Conservation (phyloP, 2,888 invertebrate species). For the Phania funesta region DNA sequence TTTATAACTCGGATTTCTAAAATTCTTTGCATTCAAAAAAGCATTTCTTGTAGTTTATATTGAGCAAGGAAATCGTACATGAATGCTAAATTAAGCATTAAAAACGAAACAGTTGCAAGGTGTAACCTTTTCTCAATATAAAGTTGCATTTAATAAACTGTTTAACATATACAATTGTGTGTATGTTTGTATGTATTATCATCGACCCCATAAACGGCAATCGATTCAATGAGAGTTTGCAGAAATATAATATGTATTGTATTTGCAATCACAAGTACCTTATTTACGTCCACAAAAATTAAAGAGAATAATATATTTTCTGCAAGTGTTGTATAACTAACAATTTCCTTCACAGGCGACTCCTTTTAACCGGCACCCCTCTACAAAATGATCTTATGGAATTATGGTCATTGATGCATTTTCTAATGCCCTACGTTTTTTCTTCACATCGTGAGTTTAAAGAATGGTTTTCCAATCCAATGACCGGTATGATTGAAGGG, state of each 20-base stretch:
- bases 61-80: constrained; percentile 32
- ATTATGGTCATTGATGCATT: constrained; percentile 98
- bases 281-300: too few species aligned
- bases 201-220: too few species aligned
- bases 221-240: too few species aligned
- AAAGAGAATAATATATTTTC: too few species aligned
- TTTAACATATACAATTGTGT: too few species aligned
- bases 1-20: too few species aligned
- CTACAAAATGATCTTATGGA: constrained; percentile 98
- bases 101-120: constrained; percentile 6
- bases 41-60: constrained; percentile 37
- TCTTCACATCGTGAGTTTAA: constrained; percentile 97
- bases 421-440: constrained; percentile 98
- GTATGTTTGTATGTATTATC: too few species aligned
- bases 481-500: constrained; percentile 97
- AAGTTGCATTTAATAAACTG: constrained; percentile 15
- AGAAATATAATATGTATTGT: too few species aligned
- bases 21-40: constrained; percentile 38
- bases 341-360: constrained; percentile 83
- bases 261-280: too few species aligned
- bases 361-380: constrained; percentile 96
- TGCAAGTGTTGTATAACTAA: too few species aligned
- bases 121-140: constrained; percentile 7
- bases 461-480: constrained; percentile 99
- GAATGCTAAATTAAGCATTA: constrained; percentile 28